A percentile compares a stretch with the other conserved stretches of the same genome.
Conservation (phyloP, 2,797 vertebrate species). For the Clarias fuscus region DNA sequence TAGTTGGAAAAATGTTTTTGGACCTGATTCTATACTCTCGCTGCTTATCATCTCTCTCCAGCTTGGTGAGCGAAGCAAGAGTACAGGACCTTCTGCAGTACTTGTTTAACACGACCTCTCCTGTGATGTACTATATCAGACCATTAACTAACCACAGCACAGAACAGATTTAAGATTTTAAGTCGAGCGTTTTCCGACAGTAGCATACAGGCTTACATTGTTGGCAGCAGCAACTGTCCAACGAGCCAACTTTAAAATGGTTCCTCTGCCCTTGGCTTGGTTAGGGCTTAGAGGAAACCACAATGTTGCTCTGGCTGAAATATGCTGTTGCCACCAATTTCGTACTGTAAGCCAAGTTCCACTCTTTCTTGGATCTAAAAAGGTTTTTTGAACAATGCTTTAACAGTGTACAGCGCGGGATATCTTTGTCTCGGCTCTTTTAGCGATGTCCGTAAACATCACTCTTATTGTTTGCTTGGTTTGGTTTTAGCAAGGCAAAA, state of each 20-base stretch:
- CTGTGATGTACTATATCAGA: constrained; percentile 30
- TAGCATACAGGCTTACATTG: constrained; percentile 43
- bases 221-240: constrained; percentile 31
- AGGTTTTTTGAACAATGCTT: constrained; percentile 34
- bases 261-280: constrained; percentile 49
- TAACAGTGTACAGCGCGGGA: constrained; percentile 26
- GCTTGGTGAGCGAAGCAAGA: not conserved
- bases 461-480: constrained; percentile 33
- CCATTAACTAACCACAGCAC: constrained; percentile 30
- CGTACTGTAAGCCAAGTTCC: constrained; percentile 35
- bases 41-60: not conserved
- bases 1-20: not conserved
- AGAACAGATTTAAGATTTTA: constrained; percentile 35
- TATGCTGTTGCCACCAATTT: constrained; percentile 47
- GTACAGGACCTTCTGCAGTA: not conserved
- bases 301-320: constrained; percentile 47
- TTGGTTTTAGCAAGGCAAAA: constrained; percentile 38
- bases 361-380: constrained; percentile 39
- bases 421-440: constrained; percentile 20
- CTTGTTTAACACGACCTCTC: constrained; percentile 23
- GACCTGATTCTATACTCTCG: not conserved
- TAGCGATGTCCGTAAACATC: not conserved
- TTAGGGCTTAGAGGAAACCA: constrained; percentile 44
- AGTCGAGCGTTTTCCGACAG: constrained; percentile 39
- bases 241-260: constrained; percentile 47